Base-by-base conservation (phyloP, 2,113 vertebrate genomes). In the Ptychochromis oligacanthus region DNA sequence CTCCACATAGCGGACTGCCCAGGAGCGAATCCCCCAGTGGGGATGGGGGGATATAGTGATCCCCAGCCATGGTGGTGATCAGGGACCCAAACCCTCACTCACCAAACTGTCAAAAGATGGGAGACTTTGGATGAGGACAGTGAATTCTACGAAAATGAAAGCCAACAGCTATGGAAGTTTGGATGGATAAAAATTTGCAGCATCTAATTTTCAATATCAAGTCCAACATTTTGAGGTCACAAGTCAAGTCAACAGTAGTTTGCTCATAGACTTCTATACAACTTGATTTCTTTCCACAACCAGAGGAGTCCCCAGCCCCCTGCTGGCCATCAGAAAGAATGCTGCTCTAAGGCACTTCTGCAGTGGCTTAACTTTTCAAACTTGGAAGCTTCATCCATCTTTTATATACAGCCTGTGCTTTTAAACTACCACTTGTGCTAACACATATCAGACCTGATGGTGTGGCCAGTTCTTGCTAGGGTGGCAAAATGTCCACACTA, bases 1-100 rank as follows among this genome's bases (percentile, higher is more conserved):
- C 97, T 79, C 96, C 97, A 43, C 96, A 97, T 11, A 99, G 94
- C 0, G 98, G 97, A 83, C 97, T 98, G 67, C 94, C 96, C 86
- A 97, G 93, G 54, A 96, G 95, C 20, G 96, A 96, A 5, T 97
- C 95, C 87, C 96, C 97, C 14, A 97, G 86, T 0, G 96, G 96
- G 80, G 96, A 96, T 1, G 97, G 96, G 0, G 97, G 93, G 72
- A 95, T 95, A 20, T 97, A 95, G 6, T 96, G 95, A 88, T 95
- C 96, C 81, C 95, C 96, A 54, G 97, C 96, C 98, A 98, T 99
- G 91, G 77, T 90, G 93, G 90, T 38, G n/a, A 76, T 83, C 26
- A 90, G 89, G 76, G 56, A 55, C 4, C 62, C 22, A 46, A 79
- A 76, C 38, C 87, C 92, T 95, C 78, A 91, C 88, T 95, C 93